Base-by-base conservation (phyloP, 2,113 vertebrate genomes). In the Alligator sinensis region DNA sequence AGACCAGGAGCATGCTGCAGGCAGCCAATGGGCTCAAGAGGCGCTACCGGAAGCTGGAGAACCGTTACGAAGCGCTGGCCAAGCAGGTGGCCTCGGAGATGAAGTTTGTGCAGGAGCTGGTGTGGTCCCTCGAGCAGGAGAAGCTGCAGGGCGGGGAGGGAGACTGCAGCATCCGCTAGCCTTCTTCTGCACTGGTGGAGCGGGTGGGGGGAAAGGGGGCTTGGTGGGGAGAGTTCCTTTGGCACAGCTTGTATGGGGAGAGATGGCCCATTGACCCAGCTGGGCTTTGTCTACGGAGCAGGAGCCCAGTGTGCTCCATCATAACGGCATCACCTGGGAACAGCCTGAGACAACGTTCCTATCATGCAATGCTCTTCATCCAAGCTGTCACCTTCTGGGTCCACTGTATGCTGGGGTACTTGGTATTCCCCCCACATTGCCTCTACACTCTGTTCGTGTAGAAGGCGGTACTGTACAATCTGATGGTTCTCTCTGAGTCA, bases 51-150 rank as follows among this genome's bases (percentile, higher is more conserved):
- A 99, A 99, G 63, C 98, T 99, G 86, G 99, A 99, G 96, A 99
- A 99, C 96, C 98, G 98, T 94, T 99, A 99, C 2, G 99, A 99
- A 79, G 97, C 97, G 0, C 97, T 99, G 96, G 99, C 98, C 4
- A 98, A 99, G 97, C 99, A 99, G 96, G 97, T 99, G 97, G 99
- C 98, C 3, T 98, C 98, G 0, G 99, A 99, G 95, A 98, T 99
- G 96, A 99, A 97, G 97, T 99, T 99, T 6, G 99, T 99, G 90
- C 99, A 99, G 96, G 99, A 99, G 96, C 97, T 99, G 96, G 98
- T 99, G 59, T 98, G 98, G 27, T 98, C 98, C 28, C 96, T 99
- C 19, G 97, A 98, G 62, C 87, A 93, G 15, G 99, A 99, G 95
- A 98, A 97, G 92, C 97, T 94, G 62, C 98, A 98, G 84, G 93